Conservation (phyloP, 2,113 vertebrate genomes). For the Sorex araneus region DNA sequence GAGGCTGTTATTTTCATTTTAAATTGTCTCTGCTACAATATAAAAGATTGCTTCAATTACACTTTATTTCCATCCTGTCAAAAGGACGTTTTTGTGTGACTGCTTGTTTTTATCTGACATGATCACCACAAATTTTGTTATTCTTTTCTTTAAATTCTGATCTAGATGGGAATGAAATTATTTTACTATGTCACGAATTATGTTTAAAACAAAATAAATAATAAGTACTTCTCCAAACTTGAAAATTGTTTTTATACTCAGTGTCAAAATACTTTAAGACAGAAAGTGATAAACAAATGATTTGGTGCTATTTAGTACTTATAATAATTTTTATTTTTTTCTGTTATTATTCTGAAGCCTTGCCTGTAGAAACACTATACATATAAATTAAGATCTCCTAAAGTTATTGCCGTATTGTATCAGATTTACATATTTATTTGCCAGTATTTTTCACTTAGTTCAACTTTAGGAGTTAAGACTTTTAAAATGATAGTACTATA, state of each 20-base stretch:
- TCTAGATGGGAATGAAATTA: conserved; percentile 64
- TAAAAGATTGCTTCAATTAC: conserved; percentile 78
- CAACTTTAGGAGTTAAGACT: conserved; percentile 44
- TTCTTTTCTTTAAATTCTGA: conserved; percentile 16
- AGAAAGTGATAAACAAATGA: conserved; percentile 52
- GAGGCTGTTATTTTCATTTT: conserved; percentile 85
- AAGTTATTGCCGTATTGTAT: conserved; percentile 62
- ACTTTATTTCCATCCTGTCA: conserved; percentile 12
- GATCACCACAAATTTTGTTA: not conserved
- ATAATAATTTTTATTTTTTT: conserved; percentile 56
- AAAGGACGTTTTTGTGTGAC: conserved; percentile 55
- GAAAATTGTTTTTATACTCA: conserved; percentile 57
- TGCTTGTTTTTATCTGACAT: conserved; percentile 66
- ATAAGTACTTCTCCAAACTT: conserved; percentile 24
- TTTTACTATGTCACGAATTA: conserved; percentile 63
- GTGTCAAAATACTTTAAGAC: conserved; percentile 59
- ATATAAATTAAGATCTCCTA: not conserved
- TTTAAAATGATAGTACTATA: conserved; percentile 46
- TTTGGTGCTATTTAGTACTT: not conserved
- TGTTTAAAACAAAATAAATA: conserved; percentile 65
- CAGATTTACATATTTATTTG: conserved; percentile 69
- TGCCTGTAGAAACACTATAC: conserved; percentile 70
- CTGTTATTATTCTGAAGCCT: not conserved
- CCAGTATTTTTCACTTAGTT: conserved; percentile 65
- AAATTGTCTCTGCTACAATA: conserved; percentile 62